Base-by-base conservation (phyloP, 2,888 invertebrate genomes). In the Nephrotoma flavescens region DNA sequence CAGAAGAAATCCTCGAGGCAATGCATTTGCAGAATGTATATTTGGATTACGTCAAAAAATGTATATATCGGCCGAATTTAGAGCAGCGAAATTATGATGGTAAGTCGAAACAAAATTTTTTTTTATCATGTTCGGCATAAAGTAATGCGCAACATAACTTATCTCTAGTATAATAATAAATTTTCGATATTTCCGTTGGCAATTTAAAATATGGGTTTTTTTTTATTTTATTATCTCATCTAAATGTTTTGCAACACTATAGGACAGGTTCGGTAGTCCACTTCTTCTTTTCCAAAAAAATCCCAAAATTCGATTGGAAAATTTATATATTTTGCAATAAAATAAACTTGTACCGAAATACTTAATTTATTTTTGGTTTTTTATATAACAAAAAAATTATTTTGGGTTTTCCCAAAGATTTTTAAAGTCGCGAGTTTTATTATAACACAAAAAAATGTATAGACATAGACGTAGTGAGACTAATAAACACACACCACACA, bases 41-140 rank as follows among this genome's bases (percentile, higher is more conserved):
- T 47, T 47, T 45, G 7, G 47, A 45, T 86, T 45, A 45, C 47
- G 19, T 47, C 41, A 45, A 45, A 45, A 86, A 41, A 45, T 31
- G 19, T 57, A 57, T 86, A 12, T 85, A 44, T 89, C 94, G 92
- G 88, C 94, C 93, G 89, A 93, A 94, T 89, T 92, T 97, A 89
- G 95, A 97, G 90, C 95, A 96, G 90, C 95, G 95, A 91, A 97
- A 97, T 91, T 97, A 96, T 91, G 94, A 95, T 91, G 97, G 97
- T 97, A 90, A 95, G 95, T 93, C 71, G 19, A 86, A 71, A 71
- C 44, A 11, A 84, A 41, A 5, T 85, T 86, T 84, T 83, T 42
- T 85, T 41, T 83, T 12, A 83, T 41, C 83, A 83, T 83, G 41
- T 83, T 84, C 11, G n/a, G 42, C 12, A 31, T 31, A 31, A 31